Conservation (phyloP, 2,113 vertebrate species). For the Rhinichthys klamathensis region DNA sequence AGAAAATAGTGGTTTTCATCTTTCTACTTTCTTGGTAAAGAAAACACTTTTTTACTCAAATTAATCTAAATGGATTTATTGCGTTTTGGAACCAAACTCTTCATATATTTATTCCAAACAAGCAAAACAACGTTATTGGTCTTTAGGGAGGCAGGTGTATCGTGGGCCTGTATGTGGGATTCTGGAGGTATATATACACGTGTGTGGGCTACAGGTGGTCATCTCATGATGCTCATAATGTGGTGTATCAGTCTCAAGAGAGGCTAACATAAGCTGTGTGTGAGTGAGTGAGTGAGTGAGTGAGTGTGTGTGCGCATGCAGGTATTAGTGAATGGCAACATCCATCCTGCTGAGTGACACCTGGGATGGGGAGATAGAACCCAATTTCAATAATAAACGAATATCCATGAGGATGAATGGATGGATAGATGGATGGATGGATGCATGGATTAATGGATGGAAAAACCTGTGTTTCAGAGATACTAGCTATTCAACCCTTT, state of each 20-base stretch:
- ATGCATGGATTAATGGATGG: slow-evolving; percentile 15
- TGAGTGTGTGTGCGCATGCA: not conserved
- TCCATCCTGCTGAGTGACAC: slow-evolving; percentile 7
- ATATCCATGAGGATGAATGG: slow-evolving; percentile 1
- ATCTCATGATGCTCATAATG: slow-evolving; percentile 30
- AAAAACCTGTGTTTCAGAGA: not conserved
- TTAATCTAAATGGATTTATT: too few species aligned
- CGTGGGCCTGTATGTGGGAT: slow-evolving; percentile 22
- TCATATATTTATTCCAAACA: too few species aligned
- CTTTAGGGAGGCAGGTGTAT: slow-evolving; percentile 38
- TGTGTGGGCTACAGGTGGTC: slow-evolving; percentile 43
- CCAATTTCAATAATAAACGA: slow-evolving; percentile 23
- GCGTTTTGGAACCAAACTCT: too few species aligned
- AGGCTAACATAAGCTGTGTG: slow-evolving; percentile 17
- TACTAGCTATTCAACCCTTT: not conserved
- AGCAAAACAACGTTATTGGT: slow-evolving; percentile 16
- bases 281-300: not conserved
- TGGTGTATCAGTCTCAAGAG: not conserved
- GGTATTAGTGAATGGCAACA: slow-evolving; percentile 31
- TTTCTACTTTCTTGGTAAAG: too few species aligned
- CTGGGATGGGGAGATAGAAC: slow-evolving; percentile 9
- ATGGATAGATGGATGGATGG: not conserved
- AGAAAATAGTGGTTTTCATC: too few species aligned
- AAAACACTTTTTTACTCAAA: too few species aligned
- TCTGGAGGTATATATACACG: slow-evolving; percentile 16